These are phyloP conservation scores for Heliconius aoede DNA, from an alignment of 2,888 invertebrate species.

Conservation along the genomic window DNA sequence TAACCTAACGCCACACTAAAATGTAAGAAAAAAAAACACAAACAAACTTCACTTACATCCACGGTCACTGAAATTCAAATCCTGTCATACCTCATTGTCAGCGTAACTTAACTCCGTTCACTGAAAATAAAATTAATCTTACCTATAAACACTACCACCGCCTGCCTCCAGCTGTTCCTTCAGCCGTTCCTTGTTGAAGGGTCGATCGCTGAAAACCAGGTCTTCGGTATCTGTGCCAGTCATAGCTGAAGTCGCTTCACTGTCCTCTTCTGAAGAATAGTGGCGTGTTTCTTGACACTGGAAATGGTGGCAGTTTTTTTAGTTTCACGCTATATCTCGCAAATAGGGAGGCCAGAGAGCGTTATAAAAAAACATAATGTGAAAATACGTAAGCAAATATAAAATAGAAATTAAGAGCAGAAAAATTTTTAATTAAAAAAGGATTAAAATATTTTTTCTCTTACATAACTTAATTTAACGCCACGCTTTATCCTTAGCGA, in stretches of 20 bases:
- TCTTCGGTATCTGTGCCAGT: conserved; percentile 82
- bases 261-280: conserved; percentile 77
- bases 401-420: too few relatives aligned
- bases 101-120: not conserved
- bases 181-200: conserved; percentile 82
- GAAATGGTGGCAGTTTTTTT: not conserved
- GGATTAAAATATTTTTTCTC: too few relatives aligned
- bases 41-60: not conserved
- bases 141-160: conserved; percentile 86
- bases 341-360: too few relatives aligned
- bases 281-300: conserved; percentile 68
- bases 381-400: too few relatives aligned
- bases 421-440: too few relatives aligned
- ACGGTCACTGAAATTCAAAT: not conserved
- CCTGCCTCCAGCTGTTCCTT: conserved; percentile 84
- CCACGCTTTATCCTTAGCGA: too few relatives aligned
- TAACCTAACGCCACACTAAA: too few relatives aligned
- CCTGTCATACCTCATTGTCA: too few relatives aligned
- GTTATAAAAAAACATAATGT: too few relatives aligned
- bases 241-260: conserved; percentile 70
- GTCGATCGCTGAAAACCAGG: conserved; percentile 76
- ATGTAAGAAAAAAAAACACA: too few relatives aligned
- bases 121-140: conserved; percentile 2
- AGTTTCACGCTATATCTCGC: too few relatives aligned
- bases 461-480: too few relatives aligned